These are phyloP conservation scores for Scolopax mira DNA, from an alignment of 2,113 vertebrate genomes.

Conservation along the genomic window DNA sequence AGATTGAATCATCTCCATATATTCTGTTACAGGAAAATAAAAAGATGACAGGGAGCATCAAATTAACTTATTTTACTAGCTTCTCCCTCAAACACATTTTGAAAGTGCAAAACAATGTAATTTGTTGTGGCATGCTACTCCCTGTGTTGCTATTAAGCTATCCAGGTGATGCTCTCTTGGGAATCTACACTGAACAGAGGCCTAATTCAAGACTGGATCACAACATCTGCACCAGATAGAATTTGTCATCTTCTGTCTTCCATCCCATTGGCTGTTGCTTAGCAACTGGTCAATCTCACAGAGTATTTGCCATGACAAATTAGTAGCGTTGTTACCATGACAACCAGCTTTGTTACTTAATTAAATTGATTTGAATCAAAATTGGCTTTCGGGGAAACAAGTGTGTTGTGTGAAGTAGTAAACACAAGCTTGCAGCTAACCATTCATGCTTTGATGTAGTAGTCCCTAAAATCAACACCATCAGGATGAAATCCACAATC, in stretches of 20 bases:
- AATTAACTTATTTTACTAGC: slow-evolving; percentile 63
- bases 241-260: slow-evolving; percentile 82
- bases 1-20: slow-evolving; percentile 59
- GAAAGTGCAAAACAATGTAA: slow-evolving; percentile 59
- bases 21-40: slow-evolving; percentile 59
- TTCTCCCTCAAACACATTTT: slow-evolving; percentile 51
- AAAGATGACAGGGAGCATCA: slow-evolving; percentile 60
- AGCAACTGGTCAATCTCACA: slow-evolving; percentile 88
- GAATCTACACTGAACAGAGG: slow-evolving; percentile 68
- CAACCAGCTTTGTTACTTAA: slow-evolving; percentile 97
- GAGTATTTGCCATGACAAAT: slow-evolving; percentile 92
- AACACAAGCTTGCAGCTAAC: slow-evolving; percentile 59
- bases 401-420: slow-evolving; percentile 64
- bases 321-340: slow-evolving; percentile 92
- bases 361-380: slow-evolving; percentile 92
- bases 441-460: slow-evolving; percentile 61
- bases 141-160: slow-evolving; percentile 42
- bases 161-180: slow-evolving; percentile 50
- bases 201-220: slow-evolving; percentile 75
- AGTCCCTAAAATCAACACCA: slow-evolving; percentile 40
- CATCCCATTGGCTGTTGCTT: slow-evolving; percentile 88
- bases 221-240: slow-evolving; percentile 82
- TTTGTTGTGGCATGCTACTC: slow-evolving; percentile 59
- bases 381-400: slow-evolving; percentile 79
- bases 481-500: slow-evolving; percentile 31